Base-by-base conservation (phyloP, 2,888 invertebrate genomes). In the Parthenolecanium corni region DNA sequence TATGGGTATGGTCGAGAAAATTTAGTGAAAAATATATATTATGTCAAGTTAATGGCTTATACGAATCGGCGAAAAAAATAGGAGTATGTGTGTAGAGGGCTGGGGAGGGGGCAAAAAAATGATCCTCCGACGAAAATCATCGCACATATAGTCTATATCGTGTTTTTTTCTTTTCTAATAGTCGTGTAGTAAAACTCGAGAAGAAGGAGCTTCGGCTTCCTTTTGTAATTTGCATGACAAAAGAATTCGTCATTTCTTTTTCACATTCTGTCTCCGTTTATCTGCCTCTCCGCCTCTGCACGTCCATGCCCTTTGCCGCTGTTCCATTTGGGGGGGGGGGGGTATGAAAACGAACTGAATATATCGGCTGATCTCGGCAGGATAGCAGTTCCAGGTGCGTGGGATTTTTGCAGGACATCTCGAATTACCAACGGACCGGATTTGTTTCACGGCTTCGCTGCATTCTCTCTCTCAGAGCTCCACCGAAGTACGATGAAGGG, bases 351-450 rank as follows among this genome's bases (percentile, higher is more conserved):
- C 36, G 46, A 49, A 47, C 49, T 44, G 49, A 58, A 58, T n/a
- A 58, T 58, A 58, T 58, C 58, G 47, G 58, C 58, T 49, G 58
- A 58, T 58, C 58, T 58, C 58, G 25, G 58, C 58, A 58, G 58
- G 58, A 58, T 58, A 58, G 58, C 58, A 31, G 47, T 58, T 58
- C 58, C 58, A 58, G 58, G 58, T 58, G 58, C 58, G 58, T 58
- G 58, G 58, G 58, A 58, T 58, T 58, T 58, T 58, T 58, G 58
- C 58, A 58, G 58, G 58, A 58, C 58, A 58, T 58, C 58, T 58
- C 58, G 38, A 58, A 49, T 58, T 58, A 58, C 58, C 58, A 49
- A 58, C 58, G 38, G 58, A 58, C 58, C 58, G 58, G 58, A 58
- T 58, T 58, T 58, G 58, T 58, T 58, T 49, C 58, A 58, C 49